Evolutionary conservation across 2,888 invertebrate species (phyloP).

Genomic region (Mythimna impura): DNA sequence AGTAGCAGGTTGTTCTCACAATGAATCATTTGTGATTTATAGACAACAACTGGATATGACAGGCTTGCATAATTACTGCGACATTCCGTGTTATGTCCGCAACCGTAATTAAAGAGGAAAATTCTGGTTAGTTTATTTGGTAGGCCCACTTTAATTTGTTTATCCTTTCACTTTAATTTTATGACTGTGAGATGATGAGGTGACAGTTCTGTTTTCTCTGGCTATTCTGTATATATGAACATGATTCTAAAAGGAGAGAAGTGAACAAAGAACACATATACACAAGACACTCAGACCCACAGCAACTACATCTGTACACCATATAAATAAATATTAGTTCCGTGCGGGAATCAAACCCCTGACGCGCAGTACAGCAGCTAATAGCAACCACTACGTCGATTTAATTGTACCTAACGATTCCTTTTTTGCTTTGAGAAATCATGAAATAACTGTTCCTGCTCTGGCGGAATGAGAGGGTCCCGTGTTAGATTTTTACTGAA

Average conservation of each 20-base stretch:
- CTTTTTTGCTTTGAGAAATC: no score
- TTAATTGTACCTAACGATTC: no score
- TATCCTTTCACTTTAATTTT: conserved; percentile 19
- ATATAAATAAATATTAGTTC: no score
- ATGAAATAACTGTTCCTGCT: no score
- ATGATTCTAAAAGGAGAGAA: neutral
- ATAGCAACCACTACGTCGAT: no score
- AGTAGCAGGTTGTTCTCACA: conserved; percentile 58
- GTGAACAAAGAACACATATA: neutral
- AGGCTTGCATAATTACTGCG: conserved; percentile 58
- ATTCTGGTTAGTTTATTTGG: conserved; percentile 31
- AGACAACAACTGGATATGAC: conserved; percentile 58
- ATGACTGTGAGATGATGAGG: neutral
- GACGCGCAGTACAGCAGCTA: no score
- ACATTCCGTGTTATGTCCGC: conserved; percentile 45
- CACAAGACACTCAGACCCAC: no score
- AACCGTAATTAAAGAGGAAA: conserved; percentile 38
- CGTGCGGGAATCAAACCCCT: no score
- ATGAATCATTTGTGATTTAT: conserved; percentile 69
- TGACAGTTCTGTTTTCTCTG: neutral
- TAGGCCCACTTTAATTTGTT: conserved; percentile 17
- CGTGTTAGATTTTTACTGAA: no score
- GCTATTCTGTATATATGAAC: neutral
- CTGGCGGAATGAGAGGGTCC: no score
- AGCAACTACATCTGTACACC: no score